Evolutionary conservation across 2,113 vertebrate genomes (phyloP), one percentile per base, ranked within the genome.

Genomic region (Salvator merianae): DNA sequence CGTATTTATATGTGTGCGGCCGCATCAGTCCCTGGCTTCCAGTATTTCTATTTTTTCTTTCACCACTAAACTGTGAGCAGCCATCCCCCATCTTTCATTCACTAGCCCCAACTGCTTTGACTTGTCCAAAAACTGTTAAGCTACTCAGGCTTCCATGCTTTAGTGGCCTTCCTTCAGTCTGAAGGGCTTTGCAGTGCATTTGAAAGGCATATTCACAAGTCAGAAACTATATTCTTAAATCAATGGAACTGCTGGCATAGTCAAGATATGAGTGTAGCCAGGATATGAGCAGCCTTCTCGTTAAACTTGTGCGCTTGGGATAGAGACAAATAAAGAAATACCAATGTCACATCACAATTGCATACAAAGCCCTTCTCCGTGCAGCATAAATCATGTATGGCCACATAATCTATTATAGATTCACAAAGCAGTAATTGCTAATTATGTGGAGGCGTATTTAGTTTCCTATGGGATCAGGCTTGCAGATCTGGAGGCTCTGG

Each of bases 321-420:
- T 1, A 16, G 89, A 84, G 84, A 91, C 83, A 28, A 78, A 86
- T 4, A 77, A 87, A 91, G 89, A 90, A 83, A 10, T 88, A 76
- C 80, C 77, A 59, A 36, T 70, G 4, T 86, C 92, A 86, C 87
- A 90, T 76, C 79, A 40, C 85, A 80, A 89, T 86, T 55, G 0
- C 79, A 66, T 78, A 87, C 92, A 93, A 47, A 91, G 90, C 80
- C 28, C 82, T 53, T 75, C 84, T 77, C 82, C 0, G 0, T 77
- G 84, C 90, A 79, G 89, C 90, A 92, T 89, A 90, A 95, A 93
- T 92, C 92, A 90, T 88, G 90, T 91, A 91, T 38, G 86, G 92
- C 89, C 86, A 81, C 93, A 84, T 89, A 91, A 86, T 79, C 92
- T 86, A 91, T 73, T 87, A 30, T 2, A 84, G 72, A 78, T 5